These are phyloP conservation scores for Diuraphis noxia DNA, from an alignment of 1,140 invertebrate genomes.

Conservation along the genomic window DNA sequence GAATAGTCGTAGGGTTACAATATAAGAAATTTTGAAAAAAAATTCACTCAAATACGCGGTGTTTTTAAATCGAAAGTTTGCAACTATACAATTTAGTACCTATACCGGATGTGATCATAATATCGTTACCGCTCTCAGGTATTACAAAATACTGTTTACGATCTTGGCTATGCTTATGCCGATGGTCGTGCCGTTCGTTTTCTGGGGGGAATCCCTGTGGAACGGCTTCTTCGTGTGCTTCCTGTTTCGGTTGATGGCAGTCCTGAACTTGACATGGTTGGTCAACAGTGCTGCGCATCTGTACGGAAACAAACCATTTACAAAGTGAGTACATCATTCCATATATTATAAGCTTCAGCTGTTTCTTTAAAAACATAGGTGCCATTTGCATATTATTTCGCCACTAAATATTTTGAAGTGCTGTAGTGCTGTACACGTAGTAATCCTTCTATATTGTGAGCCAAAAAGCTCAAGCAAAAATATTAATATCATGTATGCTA, in stretches of 20 bases:
- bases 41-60: not conserved
- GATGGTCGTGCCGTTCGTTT: constrained; percentile 63
- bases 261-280: constrained; percentile 71
- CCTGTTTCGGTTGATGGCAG: constrained; percentile 62
- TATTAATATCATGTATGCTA: no score
- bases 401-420: no score
- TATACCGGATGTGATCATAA: not conserved
- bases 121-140: constrained; percentile 61
- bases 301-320: constrained; percentile 70
- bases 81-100: not conserved
- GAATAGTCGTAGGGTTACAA: not conserved
- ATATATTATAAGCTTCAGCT: no score
- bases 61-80: not conserved
- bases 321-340: constrained; percentile 63
- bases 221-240: constrained; percentile 56
- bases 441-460: no score
- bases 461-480: no score
- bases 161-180: constrained; percentile 69
- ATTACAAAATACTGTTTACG: constrained; percentile 70
- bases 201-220: constrained; percentile 65
- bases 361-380: not conserved
- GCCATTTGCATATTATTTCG: no score
- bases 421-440: no score
- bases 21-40: not conserved
- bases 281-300: constrained; percentile 75